These are phyloP conservation scores for Callinectes sapidus DNA, from an alignment of 2,888 invertebrate species.

Conservation along the genomic window DNA sequence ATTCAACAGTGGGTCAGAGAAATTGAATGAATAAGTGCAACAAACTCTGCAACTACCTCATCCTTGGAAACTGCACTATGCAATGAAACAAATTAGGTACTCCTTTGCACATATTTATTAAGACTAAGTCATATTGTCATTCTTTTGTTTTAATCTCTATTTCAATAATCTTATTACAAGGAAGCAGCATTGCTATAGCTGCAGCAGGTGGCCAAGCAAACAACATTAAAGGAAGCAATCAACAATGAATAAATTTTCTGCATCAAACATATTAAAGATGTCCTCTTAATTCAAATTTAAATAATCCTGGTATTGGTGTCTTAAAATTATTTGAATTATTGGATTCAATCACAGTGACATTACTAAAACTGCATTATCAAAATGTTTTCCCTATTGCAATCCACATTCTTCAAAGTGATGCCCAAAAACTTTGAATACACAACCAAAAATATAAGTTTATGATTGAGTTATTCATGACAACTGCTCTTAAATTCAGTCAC, in stretches of 20 bases:
- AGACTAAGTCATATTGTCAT: neutral
- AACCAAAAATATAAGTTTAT: neutral
- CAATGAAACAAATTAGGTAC: neutral
- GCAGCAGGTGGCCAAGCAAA: neutral
- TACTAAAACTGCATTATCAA: neutral
- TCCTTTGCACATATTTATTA: conserved; percentile 6
- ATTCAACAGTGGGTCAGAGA: no score
- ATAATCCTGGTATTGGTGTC: neutral
- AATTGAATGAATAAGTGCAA: no score
- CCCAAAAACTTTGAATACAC: neutral
- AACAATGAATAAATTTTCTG: neutral
- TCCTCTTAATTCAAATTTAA: neutral
- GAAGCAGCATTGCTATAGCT: neutral
- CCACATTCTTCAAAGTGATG: neutral
- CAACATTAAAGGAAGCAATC: neutral
- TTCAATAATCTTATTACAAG: neutral
- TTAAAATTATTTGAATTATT: neutral
- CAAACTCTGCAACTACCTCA: neutral
- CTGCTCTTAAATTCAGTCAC: neutral
- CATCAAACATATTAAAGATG: neutral
- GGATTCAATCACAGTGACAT: neutral
- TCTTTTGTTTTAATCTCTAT: neutral
- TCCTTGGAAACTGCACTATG: neutral
- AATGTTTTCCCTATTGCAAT: neutral
- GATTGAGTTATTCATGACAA: neutral